Evolutionary conservation across 1,140 invertebrate species (phyloP), one percentile per base, ranked within the genome.

Genomic region (Eufriesea mexicana): DNA sequence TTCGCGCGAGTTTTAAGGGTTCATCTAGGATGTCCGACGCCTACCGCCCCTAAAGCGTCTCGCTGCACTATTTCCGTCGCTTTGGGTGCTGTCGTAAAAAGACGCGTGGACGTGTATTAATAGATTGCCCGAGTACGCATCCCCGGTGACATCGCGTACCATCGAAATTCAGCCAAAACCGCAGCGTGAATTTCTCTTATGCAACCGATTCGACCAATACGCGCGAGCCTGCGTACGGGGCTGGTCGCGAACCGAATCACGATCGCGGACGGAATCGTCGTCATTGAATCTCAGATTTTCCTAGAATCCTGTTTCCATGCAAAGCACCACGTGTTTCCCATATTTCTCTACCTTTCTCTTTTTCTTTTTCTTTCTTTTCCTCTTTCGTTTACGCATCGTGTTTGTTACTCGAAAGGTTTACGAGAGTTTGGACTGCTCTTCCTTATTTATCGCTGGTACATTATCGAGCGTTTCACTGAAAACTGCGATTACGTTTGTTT

Each of bases 51-150:
- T 86, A 85, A 90, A 82, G 74, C 84, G 78, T 85, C 77, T 28
- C 78, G 83, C 68, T 81, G 86, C 89, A 89, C 90, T 91, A 90
- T 91, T 91, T 87, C 88, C 68, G 90, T 89, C 86, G 76, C 73
- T 73, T 86, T 86, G 57, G 85, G 70, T 75, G 80, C 57, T 75
- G 64, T 74, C 71, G 84, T 87, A 90, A 90, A 83, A 90, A 87
- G 84, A 86, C 82, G 80, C 76, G 80, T 84, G 80, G 78, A 86
- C 45, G 80, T 66, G 67, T 89, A 90, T 90, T 89, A 90, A 88
- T 89, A 89, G 88, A 71, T 66, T 61, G 87, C 64, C 74, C 84
- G 83, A 86, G 76, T 76, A 83, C 84, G 81, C 72, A 80, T 89
- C 84, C 67, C 64, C 47, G 25, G 73, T 87, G 86, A 87, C 85